Base-by-base conservation (phyloP, 2,888 invertebrate species). In the Limnephilus marmoratus region DNA sequence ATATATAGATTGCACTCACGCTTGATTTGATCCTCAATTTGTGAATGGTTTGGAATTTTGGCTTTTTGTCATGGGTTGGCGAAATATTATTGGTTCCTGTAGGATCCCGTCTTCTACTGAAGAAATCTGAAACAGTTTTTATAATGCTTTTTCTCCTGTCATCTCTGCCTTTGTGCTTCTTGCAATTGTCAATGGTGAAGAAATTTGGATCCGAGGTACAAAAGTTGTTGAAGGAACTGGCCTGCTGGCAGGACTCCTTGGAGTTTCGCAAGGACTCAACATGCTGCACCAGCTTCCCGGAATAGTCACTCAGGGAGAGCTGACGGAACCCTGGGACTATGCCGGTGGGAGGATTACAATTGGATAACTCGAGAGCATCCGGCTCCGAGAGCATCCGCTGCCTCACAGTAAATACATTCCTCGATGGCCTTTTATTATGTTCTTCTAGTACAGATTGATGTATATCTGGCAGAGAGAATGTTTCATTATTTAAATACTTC, bases 101-200 rank as follows among this genome's bases (percentile, higher is more conserved):
- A 87, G 96, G 96, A 94, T 97, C 97, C 94, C 97, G 97, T 94
- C 97, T 97, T 95, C 98, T 97, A 94, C 97, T 97, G 95, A 98
- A 98, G 95, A 98, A 98, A 95, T 97, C 98, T 31, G 98, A 97
- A 93, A 98, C 97, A 90, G 98, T 97, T 95, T 98, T 98, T 94
- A 98, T 98, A 90, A 98, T 97, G 95, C 98, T 98, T 94, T 97
- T 98, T 93, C 98, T 96, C 93, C 98, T 96, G 94, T 98, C 98
- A 92, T 96, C 96, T 93, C 96, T 96, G 68, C 94, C 93, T 92
- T 95, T 95, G 9, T 95, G 95, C 87, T 95, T 95, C 93, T 95
- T 96, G 24, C 94, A 92, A 41, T 94, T 94, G 2, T 92, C 91
- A 2, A 93, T 94, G 34, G 94, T 94, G 89, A 96, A 95, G 85